Evolutionary conservation across 2,888 invertebrate species (phyloP).

Genomic region (Coelinius sp.): DNA sequence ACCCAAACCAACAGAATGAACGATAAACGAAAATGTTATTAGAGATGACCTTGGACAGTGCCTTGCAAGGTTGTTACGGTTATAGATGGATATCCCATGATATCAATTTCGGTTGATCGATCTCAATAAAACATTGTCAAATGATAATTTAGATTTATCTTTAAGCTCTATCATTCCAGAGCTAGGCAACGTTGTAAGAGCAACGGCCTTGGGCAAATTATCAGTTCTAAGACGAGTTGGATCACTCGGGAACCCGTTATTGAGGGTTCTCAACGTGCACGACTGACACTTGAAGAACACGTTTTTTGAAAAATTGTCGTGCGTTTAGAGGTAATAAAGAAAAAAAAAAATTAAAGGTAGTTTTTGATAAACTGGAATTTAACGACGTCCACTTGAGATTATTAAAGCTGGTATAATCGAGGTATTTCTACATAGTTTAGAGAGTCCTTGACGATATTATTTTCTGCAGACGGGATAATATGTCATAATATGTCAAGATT

Average conservation of each 20-base stretch:
- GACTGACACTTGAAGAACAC: constrained; percentile 18
- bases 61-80: constrained; percentile 64
- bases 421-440: background rate
- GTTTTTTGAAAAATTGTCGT: background rate
- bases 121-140: constrained; percentile 9
- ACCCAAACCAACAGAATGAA: constrained; percentile 9
- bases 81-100: constrained; percentile 50
- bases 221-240: constrained; percentile 25
- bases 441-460: background rate
- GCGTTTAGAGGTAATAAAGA: background rate
- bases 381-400: too few species aligned
- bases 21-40: constrained; percentile 51
- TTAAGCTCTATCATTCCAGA: constrained; percentile 12
- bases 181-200: constrained; percentile 9
- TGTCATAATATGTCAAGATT: too few species aligned
- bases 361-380: too few species aligned
- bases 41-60: constrained; percentile 61
- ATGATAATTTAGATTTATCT: constrained; percentile 13
- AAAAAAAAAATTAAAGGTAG: too few species aligned
- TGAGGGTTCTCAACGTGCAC: constrained; percentile 23
- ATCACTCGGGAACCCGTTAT: constrained; percentile 24
- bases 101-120: constrained; percentile 14
- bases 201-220: constrained; percentile 25
- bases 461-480: background rate
- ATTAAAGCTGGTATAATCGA: background rate